A percentile compares a stretch with the other conserved stretches of the same genome.
phyloP scores from a whole-genome alignment of 2,113 vertebrate species.

The Sapayoa aenigma region DNA sequence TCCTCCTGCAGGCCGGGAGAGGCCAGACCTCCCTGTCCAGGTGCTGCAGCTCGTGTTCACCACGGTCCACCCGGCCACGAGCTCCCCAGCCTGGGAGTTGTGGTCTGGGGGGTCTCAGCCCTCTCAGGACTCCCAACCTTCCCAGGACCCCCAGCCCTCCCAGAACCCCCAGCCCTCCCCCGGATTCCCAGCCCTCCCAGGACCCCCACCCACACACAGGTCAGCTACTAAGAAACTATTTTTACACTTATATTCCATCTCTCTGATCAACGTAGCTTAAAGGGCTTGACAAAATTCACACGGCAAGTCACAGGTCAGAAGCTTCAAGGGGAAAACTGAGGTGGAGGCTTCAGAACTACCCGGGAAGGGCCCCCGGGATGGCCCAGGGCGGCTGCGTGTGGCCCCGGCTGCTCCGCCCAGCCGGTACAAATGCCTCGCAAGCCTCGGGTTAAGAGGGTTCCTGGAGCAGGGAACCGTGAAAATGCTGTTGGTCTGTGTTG shows the following conservation, averaged over 20 bases:
- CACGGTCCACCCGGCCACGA: accelerated
- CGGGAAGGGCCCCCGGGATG: accelerated
- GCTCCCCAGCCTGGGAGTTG: neutral
- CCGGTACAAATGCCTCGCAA: neutral
- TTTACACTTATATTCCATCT: neutral
- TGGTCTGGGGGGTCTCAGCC: neutral
- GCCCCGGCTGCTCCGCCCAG: accelerated
- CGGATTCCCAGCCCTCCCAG: no score
- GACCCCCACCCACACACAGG: accelerated
- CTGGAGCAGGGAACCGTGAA: neutral
- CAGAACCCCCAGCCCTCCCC: no score
- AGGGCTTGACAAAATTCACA: neutral
- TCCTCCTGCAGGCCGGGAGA: neutral
- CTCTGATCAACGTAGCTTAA: neutral
- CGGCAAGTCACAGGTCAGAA: accelerated
- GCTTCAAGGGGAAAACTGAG: neutral
- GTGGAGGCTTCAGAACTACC: neutral
- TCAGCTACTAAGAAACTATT: neutral
- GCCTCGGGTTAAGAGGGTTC: neutral
- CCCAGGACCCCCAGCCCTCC: no score
- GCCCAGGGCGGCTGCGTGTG: neutral
- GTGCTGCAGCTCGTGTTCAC: neutral
- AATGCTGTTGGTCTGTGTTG: neutral
- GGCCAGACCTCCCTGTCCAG: neutral
- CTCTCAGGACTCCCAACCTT: neutral